Evolutionary conservation across 2,113 vertebrate genomes (phyloP).

Genomic region (Myrmecobius fasciatus): DNA sequence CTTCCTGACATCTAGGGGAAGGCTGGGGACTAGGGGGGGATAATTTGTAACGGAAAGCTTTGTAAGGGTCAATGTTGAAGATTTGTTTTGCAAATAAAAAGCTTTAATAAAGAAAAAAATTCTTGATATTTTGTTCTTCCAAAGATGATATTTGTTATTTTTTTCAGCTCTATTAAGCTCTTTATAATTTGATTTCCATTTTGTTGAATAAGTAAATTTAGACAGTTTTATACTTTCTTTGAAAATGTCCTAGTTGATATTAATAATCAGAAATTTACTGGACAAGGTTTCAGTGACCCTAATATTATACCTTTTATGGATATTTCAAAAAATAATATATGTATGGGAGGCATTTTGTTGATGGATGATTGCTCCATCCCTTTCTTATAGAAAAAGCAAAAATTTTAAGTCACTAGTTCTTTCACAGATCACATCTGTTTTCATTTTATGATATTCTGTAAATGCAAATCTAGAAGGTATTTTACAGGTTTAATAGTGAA

Average conservation of each 20-base stretch:
- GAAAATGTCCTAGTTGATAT: not conserved
- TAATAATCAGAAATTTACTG: not conserved
- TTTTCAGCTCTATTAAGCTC: not conserved
- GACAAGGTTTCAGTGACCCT: not conserved
- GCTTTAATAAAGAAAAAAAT: too few species aligned
- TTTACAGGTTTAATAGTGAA: not conserved
- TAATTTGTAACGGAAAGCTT: too few species aligned
- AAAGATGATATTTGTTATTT: not conserved
- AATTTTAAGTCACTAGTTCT: not conserved
- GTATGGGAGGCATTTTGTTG: not conserved
- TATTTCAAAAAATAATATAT: not conserved
- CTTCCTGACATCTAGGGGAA: too few species aligned
- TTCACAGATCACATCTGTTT: not conserved
- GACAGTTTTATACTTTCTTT: too few species aligned
- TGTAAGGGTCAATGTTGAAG: too few species aligned
- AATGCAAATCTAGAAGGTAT: slow-evolving; percentile 1
- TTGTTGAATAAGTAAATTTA: not conserved
- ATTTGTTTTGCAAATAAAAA: too few species aligned
- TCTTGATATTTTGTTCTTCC: not conserved
- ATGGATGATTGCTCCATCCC: not conserved
- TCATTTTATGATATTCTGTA: slow-evolving; percentile 11
- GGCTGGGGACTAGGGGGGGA: too few species aligned
- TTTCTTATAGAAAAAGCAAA: not conserved
- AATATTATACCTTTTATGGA: not conserved
- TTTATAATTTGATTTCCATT: not conserved